These are phyloP conservation scores for Dryococelus australis DNA, from an alignment of 2,888 invertebrate species.

Conservation along the genomic window DNA sequence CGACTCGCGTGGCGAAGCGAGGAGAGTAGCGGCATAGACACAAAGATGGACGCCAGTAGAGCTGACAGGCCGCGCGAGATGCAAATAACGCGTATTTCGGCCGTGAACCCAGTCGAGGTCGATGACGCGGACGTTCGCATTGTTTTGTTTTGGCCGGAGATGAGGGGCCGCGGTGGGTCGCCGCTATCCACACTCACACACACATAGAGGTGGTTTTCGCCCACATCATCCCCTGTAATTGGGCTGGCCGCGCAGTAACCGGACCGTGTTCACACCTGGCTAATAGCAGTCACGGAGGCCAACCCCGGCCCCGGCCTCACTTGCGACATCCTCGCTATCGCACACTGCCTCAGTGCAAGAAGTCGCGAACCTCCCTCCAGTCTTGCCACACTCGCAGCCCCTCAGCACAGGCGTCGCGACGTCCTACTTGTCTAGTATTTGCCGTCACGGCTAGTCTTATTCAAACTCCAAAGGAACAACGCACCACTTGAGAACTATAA, in stretches of 20 bases:
- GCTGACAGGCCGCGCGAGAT: neutral
- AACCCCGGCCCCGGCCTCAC: neutral
- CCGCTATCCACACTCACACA: neutral
- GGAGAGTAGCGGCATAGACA: too few relatives aligned
- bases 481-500: too few relatives aligned
- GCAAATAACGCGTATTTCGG: conserved; percentile 4
- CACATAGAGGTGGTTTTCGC: neutral
- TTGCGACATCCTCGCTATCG: neutral
- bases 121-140: neutral
- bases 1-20: too few relatives aligned
- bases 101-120: neutral
- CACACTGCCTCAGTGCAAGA: too few relatives aligned
- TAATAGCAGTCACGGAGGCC: neutral
- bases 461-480: too few relatives aligned
- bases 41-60: too few relatives aligned
- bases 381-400: too few relatives aligned
- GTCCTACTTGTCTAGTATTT: too few relatives aligned
- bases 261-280: neutral
- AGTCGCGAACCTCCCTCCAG: too few relatives aligned
- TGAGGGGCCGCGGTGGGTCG: neutral
- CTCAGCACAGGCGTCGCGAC: too few relatives aligned
- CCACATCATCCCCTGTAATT: neutral
- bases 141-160: neutral
- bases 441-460: too few relatives aligned
- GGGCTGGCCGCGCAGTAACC: neutral